These are phyloP conservation scores for Emmelina monodactyla DNA, from an alignment of 2,888 invertebrate genomes.

Conservation along the genomic window DNA sequence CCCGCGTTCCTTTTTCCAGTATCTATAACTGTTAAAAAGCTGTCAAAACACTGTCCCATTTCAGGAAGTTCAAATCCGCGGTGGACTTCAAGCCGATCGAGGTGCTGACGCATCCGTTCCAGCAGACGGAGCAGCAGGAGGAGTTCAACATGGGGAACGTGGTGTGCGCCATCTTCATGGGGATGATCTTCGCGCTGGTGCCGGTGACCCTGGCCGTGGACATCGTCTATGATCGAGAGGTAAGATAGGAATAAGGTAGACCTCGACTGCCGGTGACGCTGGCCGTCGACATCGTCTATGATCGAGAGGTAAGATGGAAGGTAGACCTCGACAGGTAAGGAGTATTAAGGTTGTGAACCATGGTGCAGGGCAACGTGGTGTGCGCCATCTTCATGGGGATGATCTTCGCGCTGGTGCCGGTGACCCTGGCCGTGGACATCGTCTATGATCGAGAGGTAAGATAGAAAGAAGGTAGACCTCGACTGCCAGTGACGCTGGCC, in stretches of 20 bases:
- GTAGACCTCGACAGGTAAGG: too few relatives aligned
- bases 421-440: conserved; percentile 79
- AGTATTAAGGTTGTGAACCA: too few relatives aligned
- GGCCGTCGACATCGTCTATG: conserved; percentile 82
- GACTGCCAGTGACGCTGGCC: conserved; percentile 78
- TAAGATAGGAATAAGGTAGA: too few relatives aligned
- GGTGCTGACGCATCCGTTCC: conserved; percentile 73
- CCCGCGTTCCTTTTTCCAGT: too few relatives aligned
- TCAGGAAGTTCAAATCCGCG: conserved; percentile 44
- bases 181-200: conserved; percentile 81
- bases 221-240: conserved; percentile 85
- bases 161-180: conserved; percentile 78
- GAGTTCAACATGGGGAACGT: conserved; percentile 76
- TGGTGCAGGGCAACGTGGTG: conserved; percentile 73
- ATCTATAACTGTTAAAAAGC: too few relatives aligned
- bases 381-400: conserved; percentile 82
- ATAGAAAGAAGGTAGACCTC: too few relatives aligned
- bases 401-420: conserved; percentile 80
- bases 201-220: conserved; percentile 81
- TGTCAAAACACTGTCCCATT: background rate
- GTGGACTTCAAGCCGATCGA: conserved; percentile 67
- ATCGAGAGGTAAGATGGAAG: conserved; percentile 82
- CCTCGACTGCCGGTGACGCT: conserved; percentile 80
- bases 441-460: conserved; percentile 84
- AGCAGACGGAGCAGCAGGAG: conserved; percentile 76